A percentile compares a stretch with the other conserved stretches of the same genome.
Conservation (phyloP, 2,888 invertebrate species). For the Pterostichus madidus region DNA sequence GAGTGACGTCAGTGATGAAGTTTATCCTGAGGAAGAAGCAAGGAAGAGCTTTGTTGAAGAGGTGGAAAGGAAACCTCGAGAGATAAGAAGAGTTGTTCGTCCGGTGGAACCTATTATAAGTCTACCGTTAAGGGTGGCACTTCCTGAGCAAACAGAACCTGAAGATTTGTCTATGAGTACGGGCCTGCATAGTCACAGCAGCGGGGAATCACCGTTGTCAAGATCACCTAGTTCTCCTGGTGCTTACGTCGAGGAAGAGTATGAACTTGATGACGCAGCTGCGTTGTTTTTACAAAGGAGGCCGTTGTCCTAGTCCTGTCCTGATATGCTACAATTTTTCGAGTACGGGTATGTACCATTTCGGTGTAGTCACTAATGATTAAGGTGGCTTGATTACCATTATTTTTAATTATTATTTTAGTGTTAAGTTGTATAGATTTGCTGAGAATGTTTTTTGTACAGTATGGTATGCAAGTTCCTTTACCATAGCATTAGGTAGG, state of each 20-base stretch:
- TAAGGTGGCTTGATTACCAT: constrained; percentile 15
- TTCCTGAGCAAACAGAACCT: constrained; percentile 94
- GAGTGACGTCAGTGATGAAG: constrained; percentile 69
- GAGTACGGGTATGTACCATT: constrained; percentile 65
- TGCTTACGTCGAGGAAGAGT: constrained; percentile 79
- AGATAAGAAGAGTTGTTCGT: constrained; percentile 79
- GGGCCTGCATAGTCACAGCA: constrained; percentile 78
- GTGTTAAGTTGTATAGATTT: constrained; percentile 62
- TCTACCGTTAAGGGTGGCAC: constrained; percentile 74
- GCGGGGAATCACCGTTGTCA: constrained; percentile 74
- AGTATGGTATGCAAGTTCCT: constrained; percentile 78
- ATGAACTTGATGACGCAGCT: constrained; percentile 79
- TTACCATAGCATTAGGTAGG: constrained; percentile 61
- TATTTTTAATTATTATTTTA: constrained; percentile 20
- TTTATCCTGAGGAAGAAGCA: constrained; percentile 72
- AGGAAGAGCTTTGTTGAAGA: constrained; percentile 71
- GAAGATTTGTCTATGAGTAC: constrained; percentile 91
- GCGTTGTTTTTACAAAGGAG: constrained; percentile 78
- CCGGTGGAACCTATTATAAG: constrained; percentile 75
- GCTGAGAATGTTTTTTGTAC: constrained; percentile 70
- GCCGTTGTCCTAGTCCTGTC: constrained; percentile 66
- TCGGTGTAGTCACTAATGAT: constrained; percentile 12
- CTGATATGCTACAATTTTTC: constrained; percentile 64
- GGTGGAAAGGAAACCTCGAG: constrained; percentile 75
- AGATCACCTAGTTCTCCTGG: constrained; percentile 77